These are phyloP conservation scores for Drosophila subsilvestris DNA, from an alignment of 2,888 invertebrate species.

Conservation along the genomic window DNA sequence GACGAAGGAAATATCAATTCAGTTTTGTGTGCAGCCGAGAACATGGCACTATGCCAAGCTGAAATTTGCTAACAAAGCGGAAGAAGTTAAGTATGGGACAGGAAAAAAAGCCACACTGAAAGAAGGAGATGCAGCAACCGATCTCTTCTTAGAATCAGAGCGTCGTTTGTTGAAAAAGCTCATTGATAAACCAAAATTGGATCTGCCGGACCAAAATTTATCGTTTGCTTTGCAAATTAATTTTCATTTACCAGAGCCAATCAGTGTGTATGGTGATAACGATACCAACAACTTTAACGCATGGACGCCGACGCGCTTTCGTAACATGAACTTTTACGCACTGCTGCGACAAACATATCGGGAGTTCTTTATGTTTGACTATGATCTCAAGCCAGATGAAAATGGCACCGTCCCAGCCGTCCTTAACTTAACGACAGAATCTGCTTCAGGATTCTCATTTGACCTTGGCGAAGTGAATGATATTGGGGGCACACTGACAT, in stretches of 20 bases:
- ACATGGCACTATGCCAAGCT: constrained; percentile 87
- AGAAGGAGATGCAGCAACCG: not conserved
- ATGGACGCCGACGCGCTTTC: constrained; percentile 72
- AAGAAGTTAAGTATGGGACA: constrained; percentile 22
- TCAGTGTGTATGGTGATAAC: constrained; percentile 16
- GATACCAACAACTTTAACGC: constrained; percentile 25
- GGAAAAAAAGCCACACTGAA: constrained; percentile 8
- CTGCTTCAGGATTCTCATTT: constrained; percentile 88
- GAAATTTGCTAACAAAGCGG: constrained; percentile 67
- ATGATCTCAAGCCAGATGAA: constrained; percentile 88
- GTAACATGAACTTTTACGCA: constrained; percentile 81
- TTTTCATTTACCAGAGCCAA: constrained; percentile 53
- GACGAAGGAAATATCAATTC: constrained; percentile 83
- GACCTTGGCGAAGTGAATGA: constrained; percentile 89
- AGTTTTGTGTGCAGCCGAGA: constrained; percentile 86
- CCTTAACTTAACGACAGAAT: constrained; percentile 88
- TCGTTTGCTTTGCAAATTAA: constrained; percentile 78
- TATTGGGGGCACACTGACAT: constrained; percentile 91
- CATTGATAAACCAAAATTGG: not conserved
- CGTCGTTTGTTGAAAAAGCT: not conserved
- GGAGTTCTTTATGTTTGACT: constrained; percentile 91
- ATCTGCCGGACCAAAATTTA: not conserved
- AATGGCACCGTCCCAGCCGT: constrained; percentile 87
- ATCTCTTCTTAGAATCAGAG: constrained; percentile 10
- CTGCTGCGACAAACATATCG: constrained; percentile 87